Base-by-base conservation (phyloP, 1,140 invertebrate species). In the Cyclargus thomasi region DNA sequence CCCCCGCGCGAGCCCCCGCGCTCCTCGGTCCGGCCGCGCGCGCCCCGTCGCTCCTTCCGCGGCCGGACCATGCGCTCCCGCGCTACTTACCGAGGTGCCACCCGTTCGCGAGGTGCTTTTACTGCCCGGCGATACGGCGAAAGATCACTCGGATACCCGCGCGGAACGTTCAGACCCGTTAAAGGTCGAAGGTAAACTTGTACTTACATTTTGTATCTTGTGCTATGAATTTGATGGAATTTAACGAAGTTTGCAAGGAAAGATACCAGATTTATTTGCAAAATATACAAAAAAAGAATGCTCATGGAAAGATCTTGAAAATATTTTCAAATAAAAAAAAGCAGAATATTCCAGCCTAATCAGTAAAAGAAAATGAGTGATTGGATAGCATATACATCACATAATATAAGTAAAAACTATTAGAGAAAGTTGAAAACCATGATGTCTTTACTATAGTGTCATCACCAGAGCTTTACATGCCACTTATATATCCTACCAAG, bases 1-100 rank as follows among this genome's bases (percentile, higher is more conserved):
- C 89, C 90, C 72, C 90, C 88, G 72, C 88, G 88, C 70, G 82
- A 85, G 73, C 82, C 81, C 64, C 70, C 76, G 65, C 86, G 83
- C 68, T 63, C 75, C 62, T 53, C 74, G 10, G 63, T 73, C 68
- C 76, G 82, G 64, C 80, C 80, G 70, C 82, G 85, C 63, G 85
- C 85, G n/a, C 73, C 86, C 63, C 83, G 90, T 64, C 85, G 89
- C 72, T 82, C 87, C 6, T 90, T 89, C 83, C 87, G 90, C 70
- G 90, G 90, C 62, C 85, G 88, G 71, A 78, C 82, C 7, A 65
- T 91, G 77, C 87, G 86, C 72, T 76, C 85, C 63, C 86, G 90
- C 70, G 82, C 80, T 70, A 74, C 83, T 29, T 90, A 80, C 79
- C 83, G 90, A 70, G 88, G 89, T 70, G 81, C 86, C 10, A 77